Percentiles rank a stretch among this genome's conserved stretches.
Conservation (phyloP, 2,797 vertebrate species). For the Pelodytes ibericus region DNA sequence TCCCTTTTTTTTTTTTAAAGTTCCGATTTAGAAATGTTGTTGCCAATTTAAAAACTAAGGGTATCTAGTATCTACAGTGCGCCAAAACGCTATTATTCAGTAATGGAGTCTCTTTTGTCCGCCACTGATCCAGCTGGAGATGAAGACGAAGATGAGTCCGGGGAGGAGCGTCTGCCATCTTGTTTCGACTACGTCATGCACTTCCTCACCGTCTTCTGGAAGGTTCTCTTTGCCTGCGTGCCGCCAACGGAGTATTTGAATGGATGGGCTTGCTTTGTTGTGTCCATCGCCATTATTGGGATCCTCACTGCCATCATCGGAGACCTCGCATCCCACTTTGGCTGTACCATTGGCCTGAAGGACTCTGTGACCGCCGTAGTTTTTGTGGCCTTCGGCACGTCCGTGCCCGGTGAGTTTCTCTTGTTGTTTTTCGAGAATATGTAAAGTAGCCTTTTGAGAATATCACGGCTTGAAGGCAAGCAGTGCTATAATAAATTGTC, state of each 20-base stretch:
- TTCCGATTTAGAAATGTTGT: too few species aligned
- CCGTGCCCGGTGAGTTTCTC: conserved; percentile 84
- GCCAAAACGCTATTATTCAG: too few species aligned
- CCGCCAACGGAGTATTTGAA: conserved; percentile 95
- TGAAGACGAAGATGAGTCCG: conserved; percentile 93
- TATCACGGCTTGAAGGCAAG: too few species aligned
- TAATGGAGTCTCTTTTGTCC: conserved; percentile 32
- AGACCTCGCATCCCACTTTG: conserved; percentile 94
- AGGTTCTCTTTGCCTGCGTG: conserved; percentile 95
- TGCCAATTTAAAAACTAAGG: too few species aligned
- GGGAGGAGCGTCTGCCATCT: conserved; percentile 91
- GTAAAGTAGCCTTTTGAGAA: too few species aligned
- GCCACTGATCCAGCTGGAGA: conserved; percentile 72
- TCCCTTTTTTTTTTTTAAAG: too few species aligned
- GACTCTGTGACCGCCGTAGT: conserved; percentile 95
- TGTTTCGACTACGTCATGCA: conserved; percentile 99
- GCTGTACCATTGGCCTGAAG: conserved; percentile 97
- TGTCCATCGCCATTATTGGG: conserved; percentile 92
- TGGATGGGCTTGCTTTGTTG: conserved; percentile 91
- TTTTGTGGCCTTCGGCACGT: conserved; percentile 95
- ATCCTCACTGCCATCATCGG: conserved; percentile 93
- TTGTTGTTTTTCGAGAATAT: too few species aligned
- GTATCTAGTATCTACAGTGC: too few species aligned
- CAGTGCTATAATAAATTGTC: too few species aligned
- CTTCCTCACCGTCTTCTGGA: conserved; percentile 99